These are phyloP conservation scores for Gopherus evgoodei DNA, from an alignment of 2,113 vertebrate species.

Conservation along the genomic window DNA sequence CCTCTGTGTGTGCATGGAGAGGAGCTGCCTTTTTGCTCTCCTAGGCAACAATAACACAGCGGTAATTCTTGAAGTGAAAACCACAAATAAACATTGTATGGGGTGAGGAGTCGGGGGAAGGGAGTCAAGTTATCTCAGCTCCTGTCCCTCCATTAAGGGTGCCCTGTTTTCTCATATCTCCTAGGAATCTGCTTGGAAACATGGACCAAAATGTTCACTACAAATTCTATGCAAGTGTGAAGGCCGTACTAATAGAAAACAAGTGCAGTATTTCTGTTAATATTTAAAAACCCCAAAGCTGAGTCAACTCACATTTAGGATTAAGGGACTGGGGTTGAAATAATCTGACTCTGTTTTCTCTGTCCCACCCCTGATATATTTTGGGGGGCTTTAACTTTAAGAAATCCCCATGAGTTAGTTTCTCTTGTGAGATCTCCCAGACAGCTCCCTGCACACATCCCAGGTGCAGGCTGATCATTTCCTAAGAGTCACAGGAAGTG, in stretches of 20 bases:
- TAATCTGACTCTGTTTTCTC: neutral
- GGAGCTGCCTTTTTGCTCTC: too few relatives aligned
- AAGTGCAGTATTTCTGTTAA: too few relatives aligned
- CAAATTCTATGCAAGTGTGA: rapidly evolving
- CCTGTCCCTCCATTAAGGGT: neutral
- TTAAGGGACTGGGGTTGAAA: neutral
- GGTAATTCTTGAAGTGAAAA: neutral
- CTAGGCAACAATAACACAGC: neutral
- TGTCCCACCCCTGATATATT: neutral
- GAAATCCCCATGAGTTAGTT: neutral
- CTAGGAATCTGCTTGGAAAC: too few relatives aligned
- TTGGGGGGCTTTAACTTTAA: neutral
- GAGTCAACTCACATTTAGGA: neutral
- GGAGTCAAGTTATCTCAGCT: neutral
- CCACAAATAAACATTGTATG: neutral
- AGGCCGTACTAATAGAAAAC: rapidly evolving
- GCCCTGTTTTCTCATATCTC: neutral
- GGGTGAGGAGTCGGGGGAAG: too few relatives aligned
- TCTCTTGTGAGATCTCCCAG: too few relatives aligned
- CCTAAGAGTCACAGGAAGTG: neutral
- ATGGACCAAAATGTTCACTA: too few relatives aligned
- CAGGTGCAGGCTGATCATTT: neutral
- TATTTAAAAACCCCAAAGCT: neutral
- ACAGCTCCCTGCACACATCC: neutral
- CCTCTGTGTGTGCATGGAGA: rapidly evolving